Base-by-base conservation (phyloP, 2,888 invertebrate genomes). In the Eupithecia vulgata region DNA sequence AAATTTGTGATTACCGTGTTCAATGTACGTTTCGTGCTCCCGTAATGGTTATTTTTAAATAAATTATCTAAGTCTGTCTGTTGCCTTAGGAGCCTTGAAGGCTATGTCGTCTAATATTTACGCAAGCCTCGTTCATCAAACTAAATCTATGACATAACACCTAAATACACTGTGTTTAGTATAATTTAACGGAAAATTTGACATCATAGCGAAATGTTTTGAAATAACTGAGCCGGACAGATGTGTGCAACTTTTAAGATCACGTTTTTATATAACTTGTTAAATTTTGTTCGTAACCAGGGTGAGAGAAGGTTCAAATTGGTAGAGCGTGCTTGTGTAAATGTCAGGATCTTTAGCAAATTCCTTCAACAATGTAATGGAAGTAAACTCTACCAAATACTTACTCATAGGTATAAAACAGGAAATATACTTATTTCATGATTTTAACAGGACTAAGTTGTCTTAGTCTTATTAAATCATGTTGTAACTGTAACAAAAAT, bases 81-180 rank as follows among this genome's bases (percentile, higher is more conserved):
- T 80, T 82, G 80, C 76, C 83, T 84, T 87, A 88, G 83, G 10
- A 88, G 77, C 90, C 90, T 90, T 89, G 90, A 84, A 67, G 37
- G 65, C 61, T 82, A 40, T 84, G 88, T 88, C 88, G 34, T 87
- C 89, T 83, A 88, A 89, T 89, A 86, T 89, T 89, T 88, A 87
- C 87, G 86, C 83, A 88, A 88, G 81, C 78, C 80, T 84, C 73
- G 83, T 76, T 79, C 81, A 84, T 85, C 81, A 82, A 83, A 82
- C 81, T 83, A 79, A 74, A 81, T 80, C 83, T 85, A 85, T 88
- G 87, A 89, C 86, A 88, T 87, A 88, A 88, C 83, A 77, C 76
- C 80, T 71, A 79, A 76, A 72, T 77, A 73, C 70, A 76, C 64
- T 71, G 37, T 71, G 42, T 72, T 72, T 25, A 65, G 37, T 66